Conservation (phyloP, 2,113 vertebrate genomes). For the Rynchops niger region DNA sequence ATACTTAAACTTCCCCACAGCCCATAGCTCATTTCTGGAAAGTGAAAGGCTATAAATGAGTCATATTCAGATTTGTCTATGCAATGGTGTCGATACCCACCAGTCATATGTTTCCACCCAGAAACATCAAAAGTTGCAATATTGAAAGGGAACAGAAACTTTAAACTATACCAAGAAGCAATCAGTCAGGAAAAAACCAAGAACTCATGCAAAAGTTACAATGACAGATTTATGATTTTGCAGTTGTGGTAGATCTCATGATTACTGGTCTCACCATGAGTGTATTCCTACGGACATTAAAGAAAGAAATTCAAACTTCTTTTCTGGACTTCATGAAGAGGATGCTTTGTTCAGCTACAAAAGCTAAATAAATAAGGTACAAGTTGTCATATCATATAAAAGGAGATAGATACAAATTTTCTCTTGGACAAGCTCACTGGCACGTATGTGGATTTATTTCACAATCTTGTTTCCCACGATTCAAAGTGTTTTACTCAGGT, state of each 20-base stretch:
- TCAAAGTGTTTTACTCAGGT: not conserved
- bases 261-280: not conserved
- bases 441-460: not conserved
- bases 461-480: not conserved
- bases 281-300: not conserved
- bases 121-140: not conserved
- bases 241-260: not conserved
- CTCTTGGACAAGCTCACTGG: not conserved
- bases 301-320: not conserved
- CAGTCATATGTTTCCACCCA: not conserved
- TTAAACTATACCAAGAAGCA: not conserved
- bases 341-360: not conserved
- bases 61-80: not conserved
- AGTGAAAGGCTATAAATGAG: not conserved
- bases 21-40: not conserved
- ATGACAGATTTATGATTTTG: not conserved
- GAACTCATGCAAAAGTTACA: not conserved
- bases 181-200: not conserved
- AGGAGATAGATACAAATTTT: not conserved
- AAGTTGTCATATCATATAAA: not conserved
- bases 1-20: not conserved
- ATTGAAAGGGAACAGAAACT: not conserved
- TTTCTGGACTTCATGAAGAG: not conserved
- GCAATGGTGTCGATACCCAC: not conserved
- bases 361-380: not conserved